phyloP scores from a whole-genome alignment of 2,113 vertebrate genomes.

The Pollachius pollachius region DNA sequence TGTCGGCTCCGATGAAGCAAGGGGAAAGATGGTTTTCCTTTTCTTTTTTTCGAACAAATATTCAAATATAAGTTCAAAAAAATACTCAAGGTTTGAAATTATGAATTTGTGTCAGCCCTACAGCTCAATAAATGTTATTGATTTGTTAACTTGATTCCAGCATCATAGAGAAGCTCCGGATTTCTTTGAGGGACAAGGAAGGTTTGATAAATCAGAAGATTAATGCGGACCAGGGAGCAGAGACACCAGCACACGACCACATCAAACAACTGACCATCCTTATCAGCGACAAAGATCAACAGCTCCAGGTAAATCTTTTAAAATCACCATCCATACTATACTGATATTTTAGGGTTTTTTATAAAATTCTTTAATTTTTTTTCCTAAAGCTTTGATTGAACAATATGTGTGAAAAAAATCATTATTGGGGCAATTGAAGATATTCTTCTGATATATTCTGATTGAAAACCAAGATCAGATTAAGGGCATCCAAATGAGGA shows the following conservation, averaged over 20 bases:
- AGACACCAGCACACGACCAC: slow-evolving; percentile 50
- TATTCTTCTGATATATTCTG: background rate
- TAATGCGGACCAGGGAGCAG: slow-evolving; percentile 54
- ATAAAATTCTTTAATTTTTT: background rate
- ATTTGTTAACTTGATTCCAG: slow-evolving; percentile 58
- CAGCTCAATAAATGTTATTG: background rate
- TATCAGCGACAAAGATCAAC: slow-evolving; percentile 71
- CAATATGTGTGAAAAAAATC: too few species aligned
- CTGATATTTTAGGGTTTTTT: background rate
- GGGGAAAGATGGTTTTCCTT: background rate
- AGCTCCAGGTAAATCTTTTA: slow-evolving; percentile 73
- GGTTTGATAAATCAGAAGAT: slow-evolving; percentile 74
- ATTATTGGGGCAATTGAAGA: background rate
- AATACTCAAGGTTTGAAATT: too few species aligned
- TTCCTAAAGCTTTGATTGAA: background rate
- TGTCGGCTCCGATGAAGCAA: too few species aligned
- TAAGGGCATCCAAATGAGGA: background rate
- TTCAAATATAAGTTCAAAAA: too few species aligned
- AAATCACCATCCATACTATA: background rate
- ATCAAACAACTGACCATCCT: slow-evolving; percentile 68
- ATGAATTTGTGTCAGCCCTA: too few species aligned
- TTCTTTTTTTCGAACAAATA: background rate
- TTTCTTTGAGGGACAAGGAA: slow-evolving; percentile 81
- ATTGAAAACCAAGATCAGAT: background rate
- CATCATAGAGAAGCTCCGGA: slow-evolving; percentile 81